Base-by-base conservation (phyloP, 2,113 vertebrate species). In the Haemorhous mexicanus region DNA sequence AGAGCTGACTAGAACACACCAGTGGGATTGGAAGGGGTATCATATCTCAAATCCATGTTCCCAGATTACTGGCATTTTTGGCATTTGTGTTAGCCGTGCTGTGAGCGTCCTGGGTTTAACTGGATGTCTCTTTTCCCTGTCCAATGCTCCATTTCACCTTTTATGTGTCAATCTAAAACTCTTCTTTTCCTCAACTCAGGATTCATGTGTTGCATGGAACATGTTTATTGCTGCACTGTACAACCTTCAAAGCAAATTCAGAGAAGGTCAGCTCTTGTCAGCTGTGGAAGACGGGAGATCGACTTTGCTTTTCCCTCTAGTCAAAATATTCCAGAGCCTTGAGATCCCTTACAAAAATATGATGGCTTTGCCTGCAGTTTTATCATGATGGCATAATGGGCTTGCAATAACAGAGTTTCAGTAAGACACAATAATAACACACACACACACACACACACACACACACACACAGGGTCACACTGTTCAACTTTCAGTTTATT, bases 271-370 rank as follows among this genome's bases (percentile, higher is more conserved):
- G 33, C 66, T 91, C 84, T 95, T 91, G 47, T 87, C 87, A 90
- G 16, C 62, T 68, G 63, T 84, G 56, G 61, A 74, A 84, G 80
- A 55, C 58, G 39, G 69, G 37, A 91, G 81, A 87, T 26, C 0
- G 5, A 46, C 47, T 93, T 90, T 82, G n/a, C 78, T 84, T 52
- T 77, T 53, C 27, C 24, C 56, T 91, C 58, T 76, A 97, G 97
- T 96, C 97, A 97, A 97, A 98, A 98, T 97, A 97, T 81, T 68
- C 63, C 83, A 6, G 68, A 90, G 46, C 58, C 75, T 37, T 62
- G 77, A 96, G 84, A 74, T 72, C 55, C 49, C 87, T 95, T 94
- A 95, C 84, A 94, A 96, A 95, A 94, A 88, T 56, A 87, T 15
- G 87, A 69, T 85, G 84, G 2, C 0, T 78, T 97, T 97, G 92